Conservation (phyloP, 2,888 invertebrate species). For the Chloromyia formosa region DNA sequence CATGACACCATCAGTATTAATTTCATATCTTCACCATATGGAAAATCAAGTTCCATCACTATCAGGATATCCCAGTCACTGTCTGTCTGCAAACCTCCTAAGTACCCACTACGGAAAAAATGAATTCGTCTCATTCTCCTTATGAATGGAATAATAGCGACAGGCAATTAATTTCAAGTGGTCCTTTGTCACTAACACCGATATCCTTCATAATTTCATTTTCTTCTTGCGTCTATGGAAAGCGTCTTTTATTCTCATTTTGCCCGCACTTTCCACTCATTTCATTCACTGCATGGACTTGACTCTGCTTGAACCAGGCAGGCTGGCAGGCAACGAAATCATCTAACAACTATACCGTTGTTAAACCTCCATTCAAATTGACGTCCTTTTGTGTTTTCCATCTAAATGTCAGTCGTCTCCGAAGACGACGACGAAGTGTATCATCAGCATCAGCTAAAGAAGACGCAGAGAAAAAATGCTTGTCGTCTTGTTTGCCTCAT, state of each 20-base stretch:
- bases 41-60: no score
- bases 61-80: no score
- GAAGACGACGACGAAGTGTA: slow-evolving; percentile 24
- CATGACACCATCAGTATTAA: no score
- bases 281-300: neutral
- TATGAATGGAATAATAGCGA: slow-evolving; percentile 51
- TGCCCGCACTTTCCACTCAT: neutral
- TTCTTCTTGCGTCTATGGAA: slow-evolving; percentile 43
- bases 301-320: neutral
- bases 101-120: neutral
- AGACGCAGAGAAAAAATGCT: slow-evolving; percentile 43
- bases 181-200: slow-evolving; percentile 53
- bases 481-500: neutral
- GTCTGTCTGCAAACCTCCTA: no score
- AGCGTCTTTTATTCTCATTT: slow-evolving; percentile 42
- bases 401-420: slow-evolving; percentile 27
- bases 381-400: slow-evolving; percentile 29
- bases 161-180: slow-evolving; percentile 55
- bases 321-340: neutral
- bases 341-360: neutral
- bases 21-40: no score
- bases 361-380: slow-evolving; percentile 19
- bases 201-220: slow-evolving; percentile 48
- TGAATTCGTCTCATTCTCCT: neutral
- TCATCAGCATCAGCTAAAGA: slow-evolving; percentile 45